These are phyloP conservation scores for Listrodromus nycthemerus DNA, from an alignment of 2,888 invertebrate species.

Conservation along the genomic window DNA sequence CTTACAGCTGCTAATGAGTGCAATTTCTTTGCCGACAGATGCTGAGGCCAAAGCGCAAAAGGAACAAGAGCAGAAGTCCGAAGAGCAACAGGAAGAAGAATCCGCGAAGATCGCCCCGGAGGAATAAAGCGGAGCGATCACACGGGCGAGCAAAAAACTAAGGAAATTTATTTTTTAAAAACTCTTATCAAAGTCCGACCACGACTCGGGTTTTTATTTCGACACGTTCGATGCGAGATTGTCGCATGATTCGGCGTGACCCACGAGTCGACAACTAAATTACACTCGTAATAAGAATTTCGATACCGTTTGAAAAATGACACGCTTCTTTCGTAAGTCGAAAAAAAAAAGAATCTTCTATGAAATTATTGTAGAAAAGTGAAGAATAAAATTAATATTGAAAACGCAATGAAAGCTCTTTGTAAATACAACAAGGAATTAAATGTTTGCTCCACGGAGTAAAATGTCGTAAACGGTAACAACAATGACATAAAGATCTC, in stretches of 20 bases:
- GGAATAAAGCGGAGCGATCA: constrained; percentile 69
- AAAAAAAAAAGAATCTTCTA: constrained; percentile 53
- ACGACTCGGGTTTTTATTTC: constrained; percentile 64
- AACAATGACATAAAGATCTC: constrained; percentile 39
- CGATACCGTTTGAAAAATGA: constrained; percentile 55
- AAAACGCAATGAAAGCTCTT: constrained; percentile 63
- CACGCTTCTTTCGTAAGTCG: constrained; percentile 60
- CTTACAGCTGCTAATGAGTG: background rate
- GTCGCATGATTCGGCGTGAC: constrained; percentile 63
- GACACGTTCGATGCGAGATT: constrained; percentile 53
- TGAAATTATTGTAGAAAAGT: constrained; percentile 47
- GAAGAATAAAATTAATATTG: constrained; percentile 34
- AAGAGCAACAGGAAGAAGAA: constrained; percentile 68
- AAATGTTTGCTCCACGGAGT: constrained; percentile 49
- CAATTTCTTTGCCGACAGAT: constrained; percentile 81
- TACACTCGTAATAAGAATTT: constrained; percentile 66
- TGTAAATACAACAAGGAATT: constrained; percentile 60
- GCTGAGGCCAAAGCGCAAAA: constrained; percentile 86
- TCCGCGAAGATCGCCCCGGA: constrained; percentile 67
- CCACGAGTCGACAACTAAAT: constrained; percentile 59
- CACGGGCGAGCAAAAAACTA: constrained; percentile 51
- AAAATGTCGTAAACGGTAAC: constrained; percentile 35
- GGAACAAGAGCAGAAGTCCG: constrained; percentile 77
- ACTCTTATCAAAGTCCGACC: constrained; percentile 66
- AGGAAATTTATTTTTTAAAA: constrained; percentile 65